Conservation (phyloP, 1,140 invertebrate species). For the Sycophila sp. region DNA sequence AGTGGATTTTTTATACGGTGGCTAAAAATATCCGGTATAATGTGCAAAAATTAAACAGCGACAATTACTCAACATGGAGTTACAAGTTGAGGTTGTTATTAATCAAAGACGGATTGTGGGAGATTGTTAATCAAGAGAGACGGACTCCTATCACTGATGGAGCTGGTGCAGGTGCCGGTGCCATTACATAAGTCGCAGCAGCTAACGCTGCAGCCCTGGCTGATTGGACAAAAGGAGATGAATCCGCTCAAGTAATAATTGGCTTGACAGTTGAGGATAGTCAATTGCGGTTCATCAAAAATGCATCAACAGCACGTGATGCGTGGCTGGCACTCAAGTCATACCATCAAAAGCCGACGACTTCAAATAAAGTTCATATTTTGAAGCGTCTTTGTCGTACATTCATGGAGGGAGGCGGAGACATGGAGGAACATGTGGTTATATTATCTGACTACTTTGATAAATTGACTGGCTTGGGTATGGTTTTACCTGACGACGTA, state of each 20-base stretch:
- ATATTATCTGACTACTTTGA: constrained; percentile 32
- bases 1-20: neutral
- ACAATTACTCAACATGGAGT: constrained; percentile 24
- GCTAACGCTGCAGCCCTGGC: neutral
- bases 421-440: constrained; percentile 43
- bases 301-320: constrained; percentile 24
- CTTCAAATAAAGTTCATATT: constrained; percentile 36
- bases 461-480: constrained; percentile 39
- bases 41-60: constrained; percentile 1
- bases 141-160: neutral
- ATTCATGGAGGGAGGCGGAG: constrained; percentile 16
- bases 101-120: constrained; percentile 16
- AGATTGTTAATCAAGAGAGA: neutral
- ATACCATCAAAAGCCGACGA: constrained; percentile 39
- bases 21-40: neutral
- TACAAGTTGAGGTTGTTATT: constrained; percentile 37
- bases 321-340: constrained; percentile 36
- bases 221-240: constrained; percentile 30
- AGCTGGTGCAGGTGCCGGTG: constrained; percentile 7
- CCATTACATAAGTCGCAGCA: neutral
- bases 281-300: constrained; percentile 37
- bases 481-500: constrained; percentile 1
- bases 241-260: constrained; percentile 38
- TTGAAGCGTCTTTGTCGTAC: constrained; percentile 26
- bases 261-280: constrained; percentile 41